A percentile compares a stretch with the other conserved stretches of the same genome.
Evolutionary conservation across 2,113 vertebrate species (phyloP).

Genomic region (Engraulis encrasicolus): DNA sequence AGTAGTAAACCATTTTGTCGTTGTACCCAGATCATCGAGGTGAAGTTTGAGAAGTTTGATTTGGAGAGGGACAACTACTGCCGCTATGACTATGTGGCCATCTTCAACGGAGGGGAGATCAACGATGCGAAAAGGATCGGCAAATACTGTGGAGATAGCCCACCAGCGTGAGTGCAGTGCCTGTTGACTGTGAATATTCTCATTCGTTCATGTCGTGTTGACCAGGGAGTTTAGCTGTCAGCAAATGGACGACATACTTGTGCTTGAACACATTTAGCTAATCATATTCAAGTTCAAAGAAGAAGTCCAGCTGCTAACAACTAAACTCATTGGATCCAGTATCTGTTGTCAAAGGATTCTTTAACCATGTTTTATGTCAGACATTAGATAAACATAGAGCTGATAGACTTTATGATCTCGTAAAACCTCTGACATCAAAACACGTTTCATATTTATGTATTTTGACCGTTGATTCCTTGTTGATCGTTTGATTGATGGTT

Average conservation of each 20-base stretch:
- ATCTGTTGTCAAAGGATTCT: slow-evolving; percentile 34
- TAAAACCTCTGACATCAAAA: not conserved
- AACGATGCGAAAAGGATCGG: slow-evolving; percentile 94
- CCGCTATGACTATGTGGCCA: slow-evolving; percentile 92
- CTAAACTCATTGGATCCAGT: no score
- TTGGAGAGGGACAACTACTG: slow-evolving; percentile 98
- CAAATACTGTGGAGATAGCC: slow-evolving; percentile 95
- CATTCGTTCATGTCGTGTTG: no score
- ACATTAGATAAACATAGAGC: not conserved
- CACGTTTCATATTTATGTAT: not conserved
- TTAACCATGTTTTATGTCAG: not conserved
- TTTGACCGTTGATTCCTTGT: not conserved
- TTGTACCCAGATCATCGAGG: slow-evolving; percentile 82
- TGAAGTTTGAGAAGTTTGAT: slow-evolving; percentile 98
- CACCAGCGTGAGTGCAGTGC: slow-evolving; percentile 87
- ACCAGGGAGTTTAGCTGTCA: no score
- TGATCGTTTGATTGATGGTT: not conserved
- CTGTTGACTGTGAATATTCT: no score
- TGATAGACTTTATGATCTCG: not conserved
- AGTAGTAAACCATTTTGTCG: not conserved
- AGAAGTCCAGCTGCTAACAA: no score
- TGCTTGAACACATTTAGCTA: no score
- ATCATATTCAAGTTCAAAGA: no score
- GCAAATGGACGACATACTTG: no score
- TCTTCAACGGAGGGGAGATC: slow-evolving; percentile 92